Base-by-base conservation (phyloP, 2,797 vertebrate genomes). In the Poecilia velifera region DNA sequence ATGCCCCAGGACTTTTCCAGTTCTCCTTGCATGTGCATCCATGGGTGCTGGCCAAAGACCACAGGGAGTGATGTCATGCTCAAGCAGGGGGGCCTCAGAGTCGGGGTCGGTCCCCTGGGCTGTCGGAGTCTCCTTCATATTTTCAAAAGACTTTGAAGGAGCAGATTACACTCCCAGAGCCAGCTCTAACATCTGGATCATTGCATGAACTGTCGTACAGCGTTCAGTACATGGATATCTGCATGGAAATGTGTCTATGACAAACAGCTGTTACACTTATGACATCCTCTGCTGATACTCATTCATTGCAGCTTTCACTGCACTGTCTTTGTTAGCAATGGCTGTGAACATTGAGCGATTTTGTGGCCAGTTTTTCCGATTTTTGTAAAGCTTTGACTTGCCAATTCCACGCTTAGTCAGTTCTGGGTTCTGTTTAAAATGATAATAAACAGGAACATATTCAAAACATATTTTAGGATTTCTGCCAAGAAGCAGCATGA, bases 121-220 rank as follows among this genome's bases (percentile, higher is more conserved):
- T 86, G 85, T 80, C 83, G 70, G 88, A 81, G 81, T 78, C 89
- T 91, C 91, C 90, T 91, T 91, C 84, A 73, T 79, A 82, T 84
- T 85, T 86, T 74, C 47, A 78, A 79, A 73, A 59, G 73, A 46
- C 86, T 93, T 93, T 94, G 88, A 94, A 90, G 86, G 76, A 82
- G 72, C 76, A 82, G 81, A 85, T 90, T 83, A 73, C 83, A 83
- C 82, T 76, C 82, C 84, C 88, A 88, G 84, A 89, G 83, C 78
- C 34, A 66, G 77, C 55, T 84, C 77, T 45, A 72, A 90, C 94
- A 94, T 94, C 92, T 94, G 93, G 92, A 90, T 83, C 82, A 36
- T 47, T 78, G 77, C 81, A 76, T 28, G 83, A 81, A 62, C 62
- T 59, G 49, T 74, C 25, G 62, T 73, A 80, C 64, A 55, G 80